phyloP scores from a whole-genome alignment of 2,888 invertebrate genomes.

The Ectemnius cavifrons region DNA sequence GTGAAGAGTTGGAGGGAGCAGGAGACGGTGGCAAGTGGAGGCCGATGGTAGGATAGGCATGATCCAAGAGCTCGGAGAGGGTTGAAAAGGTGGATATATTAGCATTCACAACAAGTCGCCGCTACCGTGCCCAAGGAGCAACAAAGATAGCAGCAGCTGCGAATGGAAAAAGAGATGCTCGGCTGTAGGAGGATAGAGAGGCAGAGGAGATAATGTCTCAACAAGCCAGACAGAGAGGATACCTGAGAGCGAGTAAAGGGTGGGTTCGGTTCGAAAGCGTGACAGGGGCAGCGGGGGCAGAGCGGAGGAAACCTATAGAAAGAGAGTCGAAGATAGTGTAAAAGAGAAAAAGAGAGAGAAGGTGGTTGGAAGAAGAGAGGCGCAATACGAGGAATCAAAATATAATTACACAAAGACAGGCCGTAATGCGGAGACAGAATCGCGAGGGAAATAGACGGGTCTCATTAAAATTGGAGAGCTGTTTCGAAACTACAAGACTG shows the following conservation, averaged over 20 bases:
- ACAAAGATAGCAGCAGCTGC: conserved; percentile 12
- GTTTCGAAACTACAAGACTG: conserved; percentile 76
- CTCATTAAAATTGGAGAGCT: conserved; percentile 78
- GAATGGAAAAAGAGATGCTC: conserved; percentile 28
- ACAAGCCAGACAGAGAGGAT: conserved; percentile 6
- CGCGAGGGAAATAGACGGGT: conserved; percentile 73
- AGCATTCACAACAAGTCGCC: conserved; percentile 71
- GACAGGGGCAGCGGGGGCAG: conserved; percentile 41
- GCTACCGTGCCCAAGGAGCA: conserved; percentile 43
- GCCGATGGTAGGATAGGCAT: conserved; percentile 28
- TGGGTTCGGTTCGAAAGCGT: conserved; percentile 39
- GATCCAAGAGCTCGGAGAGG: conserved; percentile 43
- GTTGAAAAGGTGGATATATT: conserved; percentile 64
- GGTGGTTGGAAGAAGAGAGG: conserved; percentile 18
- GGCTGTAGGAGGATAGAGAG: conserved; percentile 2
- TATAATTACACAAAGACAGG: conserved; percentile 74
- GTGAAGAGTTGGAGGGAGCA: no score
- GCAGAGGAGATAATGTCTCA: background rate
- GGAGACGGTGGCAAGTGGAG: background rate
- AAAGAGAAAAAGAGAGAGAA: background rate
- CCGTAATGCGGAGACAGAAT: conserved; percentile 73
- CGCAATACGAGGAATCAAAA: conserved; percentile 69
- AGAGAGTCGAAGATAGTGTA: background rate
- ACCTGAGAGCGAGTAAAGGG: conserved; percentile 23
- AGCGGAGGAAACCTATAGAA: background rate